Percentiles rank a stretch among this genome's conserved stretches.
These are phyloP conservation scores for Leptopilina myrica DNA, from an alignment of 2,888 invertebrate species.

Conservation along the genomic window DNA sequence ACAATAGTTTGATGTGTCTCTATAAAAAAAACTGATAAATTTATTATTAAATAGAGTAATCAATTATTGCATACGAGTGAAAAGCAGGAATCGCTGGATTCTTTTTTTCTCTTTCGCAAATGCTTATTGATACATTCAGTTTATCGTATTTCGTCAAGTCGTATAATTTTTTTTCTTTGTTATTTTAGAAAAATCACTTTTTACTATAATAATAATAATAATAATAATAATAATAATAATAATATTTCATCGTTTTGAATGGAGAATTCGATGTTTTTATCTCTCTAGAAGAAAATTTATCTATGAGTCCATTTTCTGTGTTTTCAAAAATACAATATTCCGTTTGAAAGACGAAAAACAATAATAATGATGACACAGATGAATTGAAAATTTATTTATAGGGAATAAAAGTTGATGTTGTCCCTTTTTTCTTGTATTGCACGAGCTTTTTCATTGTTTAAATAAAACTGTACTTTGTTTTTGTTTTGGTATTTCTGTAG, in stretches of 20 bases:
- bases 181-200: conserved; percentile 9
- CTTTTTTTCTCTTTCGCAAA: background rate
- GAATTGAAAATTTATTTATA: background rate
- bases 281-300: background rate
- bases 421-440: background rate
- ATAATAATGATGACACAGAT: background rate
- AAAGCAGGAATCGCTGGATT: background rate
- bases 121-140: conserved; percentile 13
- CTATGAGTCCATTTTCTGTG: conserved; percentile 3
- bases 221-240: too few species aligned
- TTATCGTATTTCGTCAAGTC: conserved; percentile 13
- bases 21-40: background rate
- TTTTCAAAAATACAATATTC: background rate
- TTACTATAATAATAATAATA: background rate
- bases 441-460: conserved; percentile 1
- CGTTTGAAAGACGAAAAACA: background rate
- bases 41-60: background rate
- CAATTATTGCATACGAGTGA: background rate
- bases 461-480: background rate
- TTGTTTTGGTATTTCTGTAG: background rate
- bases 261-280: background rate
- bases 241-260: background rate
- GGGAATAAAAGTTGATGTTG: background rate
- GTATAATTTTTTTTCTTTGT: background rate
- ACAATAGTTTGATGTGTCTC: background rate